A percentile compares a stretch with the other conserved stretches of the same genome.
Conservation (phyloP, 1,140 invertebrate genomes). For the Orius laevigatus region DNA sequence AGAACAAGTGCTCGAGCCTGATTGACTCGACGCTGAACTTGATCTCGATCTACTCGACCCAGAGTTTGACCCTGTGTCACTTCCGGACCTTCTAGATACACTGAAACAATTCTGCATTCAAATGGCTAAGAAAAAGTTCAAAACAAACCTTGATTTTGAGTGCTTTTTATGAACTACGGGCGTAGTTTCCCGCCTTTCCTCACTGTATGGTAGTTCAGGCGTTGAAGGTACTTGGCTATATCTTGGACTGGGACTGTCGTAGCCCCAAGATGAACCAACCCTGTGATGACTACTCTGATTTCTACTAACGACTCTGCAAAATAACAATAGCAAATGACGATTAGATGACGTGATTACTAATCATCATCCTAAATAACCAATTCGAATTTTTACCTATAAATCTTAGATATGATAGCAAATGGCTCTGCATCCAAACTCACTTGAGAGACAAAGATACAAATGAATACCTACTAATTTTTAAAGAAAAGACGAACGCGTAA, state of each 20-base stretch:
- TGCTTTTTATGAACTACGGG: conserved; percentile 27
- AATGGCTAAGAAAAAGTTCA: not conserved
- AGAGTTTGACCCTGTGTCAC: conserved; percentile 28
- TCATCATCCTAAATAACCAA: too few relatives aligned
- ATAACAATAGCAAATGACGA: not conserved
- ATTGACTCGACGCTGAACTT: conserved; percentile 30
- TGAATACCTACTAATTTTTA: not conserved
- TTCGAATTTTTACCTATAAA: too few relatives aligned
- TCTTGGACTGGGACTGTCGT: conserved; percentile 23
- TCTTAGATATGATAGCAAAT: too few relatives aligned
- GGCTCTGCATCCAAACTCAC: too few relatives aligned
- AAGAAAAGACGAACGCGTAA: too few relatives aligned
- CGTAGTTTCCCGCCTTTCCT: conserved; percentile 22
- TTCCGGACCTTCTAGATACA: conserved; percentile 21
- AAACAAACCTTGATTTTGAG: conserved; percentile 30
- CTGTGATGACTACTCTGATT: conserved; percentile 14
- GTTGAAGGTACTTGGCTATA: conserved; percentile 20
- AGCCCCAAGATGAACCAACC: conserved; percentile 23
- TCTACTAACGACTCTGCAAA: conserved; percentile 15
- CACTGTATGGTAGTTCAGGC: conserved; percentile 22
- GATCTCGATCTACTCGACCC: conserved; percentile 31
- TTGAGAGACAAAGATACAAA: conserved; percentile 2
- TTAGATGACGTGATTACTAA: too few relatives aligned
- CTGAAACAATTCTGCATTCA: conserved; percentile 1
- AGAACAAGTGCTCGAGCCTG: conserved; percentile 23